Percentiles rank a stretch among this genome's conserved stretches.
These are phyloP conservation scores for Zelleria hepariella DNA, from an alignment of 2,888 invertebrate genomes.

Conservation along the genomic window DNA sequence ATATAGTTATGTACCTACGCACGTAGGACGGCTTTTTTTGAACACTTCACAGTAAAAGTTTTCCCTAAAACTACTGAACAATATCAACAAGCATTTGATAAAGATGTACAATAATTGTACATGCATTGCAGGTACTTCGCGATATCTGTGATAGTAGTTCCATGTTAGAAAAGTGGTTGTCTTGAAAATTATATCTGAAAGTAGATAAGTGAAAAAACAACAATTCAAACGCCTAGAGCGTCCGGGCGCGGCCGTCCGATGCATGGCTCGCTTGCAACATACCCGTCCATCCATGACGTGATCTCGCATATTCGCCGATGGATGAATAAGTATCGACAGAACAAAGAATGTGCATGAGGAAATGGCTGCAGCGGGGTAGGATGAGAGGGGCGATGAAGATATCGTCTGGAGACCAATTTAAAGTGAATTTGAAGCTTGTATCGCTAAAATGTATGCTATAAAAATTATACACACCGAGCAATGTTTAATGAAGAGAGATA, in stretches of 20 bases:
- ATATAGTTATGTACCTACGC: neutral
- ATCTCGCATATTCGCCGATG: constrained; percentile 1
- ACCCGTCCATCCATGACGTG: neutral
- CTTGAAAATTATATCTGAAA: neutral
- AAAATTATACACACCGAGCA: too few relatives aligned
- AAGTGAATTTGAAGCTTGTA: too few relatives aligned
- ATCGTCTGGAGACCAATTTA: too few relatives aligned
- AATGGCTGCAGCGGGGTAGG: neutral
- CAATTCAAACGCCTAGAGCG: neutral
- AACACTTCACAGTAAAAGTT: too few relatives aligned
- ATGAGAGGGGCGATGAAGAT: neutral
- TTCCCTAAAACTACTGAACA: too few relatives aligned
- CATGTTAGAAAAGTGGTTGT: neutral
- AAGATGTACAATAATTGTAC: too few relatives aligned
- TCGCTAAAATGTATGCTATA: too few relatives aligned
- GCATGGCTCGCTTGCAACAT: neutral
- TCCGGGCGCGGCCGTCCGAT: neutral
- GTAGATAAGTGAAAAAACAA: neutral
- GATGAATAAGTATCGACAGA: neutral
- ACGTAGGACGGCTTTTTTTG: neutral
- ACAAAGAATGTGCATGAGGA: neutral
- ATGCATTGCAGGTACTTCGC: too few relatives aligned
- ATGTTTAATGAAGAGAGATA: too few relatives aligned
- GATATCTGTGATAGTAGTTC: too few relatives aligned
- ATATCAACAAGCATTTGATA: too few relatives aligned